Evolutionary conservation across 2,797 vertebrate genomes (phyloP), one percentile per base, ranked within the genome.

Genomic region (Hylomyscus alleni): DNA sequence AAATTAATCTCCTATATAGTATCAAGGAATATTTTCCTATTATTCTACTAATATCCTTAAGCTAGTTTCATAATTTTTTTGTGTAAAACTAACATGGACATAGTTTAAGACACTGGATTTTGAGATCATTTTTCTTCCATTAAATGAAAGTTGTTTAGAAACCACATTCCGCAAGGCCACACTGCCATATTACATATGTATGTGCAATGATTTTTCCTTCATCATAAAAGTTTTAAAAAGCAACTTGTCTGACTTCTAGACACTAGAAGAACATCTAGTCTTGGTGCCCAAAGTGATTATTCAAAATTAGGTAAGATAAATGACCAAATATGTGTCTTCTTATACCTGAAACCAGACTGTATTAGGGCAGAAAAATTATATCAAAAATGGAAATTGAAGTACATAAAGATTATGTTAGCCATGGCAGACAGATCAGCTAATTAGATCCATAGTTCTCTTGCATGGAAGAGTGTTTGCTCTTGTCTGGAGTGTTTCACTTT

Each of bases 121-220:
- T 52, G 72, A 93, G 69, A 58, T n/a, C 47, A 1, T 81, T 95
- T 76, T 81, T 77, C 54, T 84, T 47, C 83, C 15, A 80, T 95
- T 77, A 89, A 89, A 91, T 90, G 77, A 97, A 91, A 19, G 4
- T 54, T 89, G 69, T 87, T 89, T 95, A 56, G 75, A 90, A 97
- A 93, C 85, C 24, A 95, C 85, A 89, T 65, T 47, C 20, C 31
- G 89, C 15, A 65, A 26, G n/a, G 26, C 24, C 67, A 91, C 62
- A 54, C 76, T 93, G 65, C 84, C 15, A 31, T 92, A 95, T 95
- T 91, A 47, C 47, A 80, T 91, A 93, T 84, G 86, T 93, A 20
- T 72, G 7, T 84, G 3, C n/a, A 75, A 56, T 89, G 65, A 1
- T 78, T 12, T 56, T 22, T 58, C 89, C 83, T 83, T 94, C n/a